Percentiles rank a stretch among this genome's conserved stretches.
phyloP scores from a whole-genome alignment of 2,113 vertebrate species.

The Hippolais icterina region DNA sequence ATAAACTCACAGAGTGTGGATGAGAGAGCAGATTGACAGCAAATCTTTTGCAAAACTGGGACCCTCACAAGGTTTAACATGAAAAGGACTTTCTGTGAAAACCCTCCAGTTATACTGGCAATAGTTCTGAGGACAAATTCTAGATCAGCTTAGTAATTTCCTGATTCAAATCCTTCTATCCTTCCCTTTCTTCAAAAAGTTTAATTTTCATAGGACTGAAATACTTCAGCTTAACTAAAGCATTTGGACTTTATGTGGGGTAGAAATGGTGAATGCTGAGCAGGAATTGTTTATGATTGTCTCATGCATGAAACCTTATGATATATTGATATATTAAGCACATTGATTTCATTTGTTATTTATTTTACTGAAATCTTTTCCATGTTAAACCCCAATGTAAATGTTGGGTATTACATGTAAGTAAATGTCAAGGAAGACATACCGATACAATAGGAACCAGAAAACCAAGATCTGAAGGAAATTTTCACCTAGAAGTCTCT shows the following conservation, averaged over 20 bases:
- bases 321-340: neutral
- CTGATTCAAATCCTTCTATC: neutral
- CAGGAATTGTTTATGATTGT: neutral
- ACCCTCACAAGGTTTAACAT: neutral
- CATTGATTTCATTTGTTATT: neutral
- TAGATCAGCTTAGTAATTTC: neutral
- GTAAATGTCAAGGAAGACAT: neutral
- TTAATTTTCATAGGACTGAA: neutral
- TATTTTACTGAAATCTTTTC: neutral
- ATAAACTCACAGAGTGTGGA: neutral
- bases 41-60: neutral
- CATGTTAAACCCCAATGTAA: neutral
- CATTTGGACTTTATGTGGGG: fast-evolving
- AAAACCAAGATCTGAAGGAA: neutral
- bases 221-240: neutral
- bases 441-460: neutral
- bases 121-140: neutral
- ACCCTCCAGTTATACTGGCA: neutral
- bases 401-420: neutral
- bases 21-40: neutral
- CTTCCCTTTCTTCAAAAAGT: neutral
- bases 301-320: neutral
- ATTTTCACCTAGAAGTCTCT: neutral
- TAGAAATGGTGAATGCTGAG: neutral
- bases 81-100: neutral